These are phyloP conservation scores for Bombyx mandarina DNA, from an alignment of 1,140 invertebrate species.

Conservation along the genomic window DNA sequence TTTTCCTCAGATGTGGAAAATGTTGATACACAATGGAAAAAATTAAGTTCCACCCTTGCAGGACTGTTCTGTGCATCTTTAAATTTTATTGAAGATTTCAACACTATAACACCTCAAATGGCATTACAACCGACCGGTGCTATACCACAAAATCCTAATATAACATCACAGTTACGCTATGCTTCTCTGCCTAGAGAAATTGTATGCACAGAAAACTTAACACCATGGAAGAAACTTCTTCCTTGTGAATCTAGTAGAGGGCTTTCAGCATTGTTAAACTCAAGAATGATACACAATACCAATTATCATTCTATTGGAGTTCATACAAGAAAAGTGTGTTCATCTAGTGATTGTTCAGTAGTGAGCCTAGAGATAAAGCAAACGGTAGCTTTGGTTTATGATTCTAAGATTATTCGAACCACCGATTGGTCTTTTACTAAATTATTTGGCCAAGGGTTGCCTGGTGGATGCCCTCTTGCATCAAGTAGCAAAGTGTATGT, in stretches of 20 bases:
- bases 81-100: slow-evolving; percentile 94
- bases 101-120: slow-evolving; percentile 87
- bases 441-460: slow-evolving; percentile 88
- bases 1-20: slow-evolving; percentile 75
- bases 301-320: slow-evolving; percentile 93
- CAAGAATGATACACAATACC: slow-evolving; percentile 91
- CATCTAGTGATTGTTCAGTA: slow-evolving; percentile 73
- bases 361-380: slow-evolving; percentile 84
- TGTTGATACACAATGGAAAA: slow-evolving; percentile 89
- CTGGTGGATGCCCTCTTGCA: slow-evolving; percentile 84
- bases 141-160: slow-evolving; percentile 68
- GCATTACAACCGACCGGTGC: slow-evolving; percentile 84
- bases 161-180: slow-evolving; percentile 81
- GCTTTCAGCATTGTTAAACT: slow-evolving; percentile 89
- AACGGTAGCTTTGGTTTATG: slow-evolving; percentile 89
- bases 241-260: slow-evolving; percentile 92
- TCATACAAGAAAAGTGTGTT: slow-evolving; percentile 86
- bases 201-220: slow-evolving; percentile 98
- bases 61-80: slow-evolving; percentile 96
- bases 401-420: slow-evolving; percentile 76
- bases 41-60: slow-evolving; percentile 89
- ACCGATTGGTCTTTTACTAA: slow-evolving; percentile 89
- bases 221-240: slow-evolving; percentile 96
- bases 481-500: slow-evolving; percentile 85
- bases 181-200: slow-evolving; percentile 93